These are phyloP conservation scores for Cynodonichthys magdalenae DNA, from an alignment of 2,797 vertebrate species.

Conservation along the genomic window DNA sequence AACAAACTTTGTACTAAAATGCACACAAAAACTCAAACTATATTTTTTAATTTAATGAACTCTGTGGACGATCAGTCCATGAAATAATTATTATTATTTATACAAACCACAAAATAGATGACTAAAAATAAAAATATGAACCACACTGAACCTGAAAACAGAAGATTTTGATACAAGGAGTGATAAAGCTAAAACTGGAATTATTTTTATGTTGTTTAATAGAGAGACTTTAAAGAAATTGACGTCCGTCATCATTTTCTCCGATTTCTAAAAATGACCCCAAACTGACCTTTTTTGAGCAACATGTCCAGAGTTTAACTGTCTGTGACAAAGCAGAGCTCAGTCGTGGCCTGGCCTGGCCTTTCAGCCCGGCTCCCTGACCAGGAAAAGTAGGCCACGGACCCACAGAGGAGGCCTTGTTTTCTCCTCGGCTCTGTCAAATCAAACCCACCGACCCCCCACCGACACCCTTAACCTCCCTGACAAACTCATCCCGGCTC, in stretches of 20 bases:
- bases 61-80: no score
- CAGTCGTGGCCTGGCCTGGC: slow-evolving; percentile 82
- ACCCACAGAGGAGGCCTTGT: slow-evolving; percentile 83
- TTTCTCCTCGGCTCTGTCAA: slow-evolving; percentile 83
- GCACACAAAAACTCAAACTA: no score
- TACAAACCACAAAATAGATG: no score
- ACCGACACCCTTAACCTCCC: slow-evolving; percentile 61
- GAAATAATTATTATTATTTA: no score
- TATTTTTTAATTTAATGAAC: no score
- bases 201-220: not conserved
- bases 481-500: slow-evolving; percentile 56
- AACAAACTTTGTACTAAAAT: no score
- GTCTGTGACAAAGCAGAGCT: slow-evolving; percentile 90
- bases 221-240: slow-evolving; percentile 13
- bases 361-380: slow-evolving; percentile 71
- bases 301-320: slow-evolving; percentile 90
- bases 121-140: no score
- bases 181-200: not conserved
- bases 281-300: slow-evolving; percentile 87
- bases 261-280: slow-evolving; percentile 82
- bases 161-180: no score
- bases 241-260: slow-evolving; percentile 72
- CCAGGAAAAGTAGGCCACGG: slow-evolving; percentile 78
- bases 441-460: slow-evolving; percentile 71
- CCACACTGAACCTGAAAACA: no score